phyloP scores from a whole-genome alignment of 2,113 vertebrate genomes.

The Excalfactoria chinensis region DNA sequence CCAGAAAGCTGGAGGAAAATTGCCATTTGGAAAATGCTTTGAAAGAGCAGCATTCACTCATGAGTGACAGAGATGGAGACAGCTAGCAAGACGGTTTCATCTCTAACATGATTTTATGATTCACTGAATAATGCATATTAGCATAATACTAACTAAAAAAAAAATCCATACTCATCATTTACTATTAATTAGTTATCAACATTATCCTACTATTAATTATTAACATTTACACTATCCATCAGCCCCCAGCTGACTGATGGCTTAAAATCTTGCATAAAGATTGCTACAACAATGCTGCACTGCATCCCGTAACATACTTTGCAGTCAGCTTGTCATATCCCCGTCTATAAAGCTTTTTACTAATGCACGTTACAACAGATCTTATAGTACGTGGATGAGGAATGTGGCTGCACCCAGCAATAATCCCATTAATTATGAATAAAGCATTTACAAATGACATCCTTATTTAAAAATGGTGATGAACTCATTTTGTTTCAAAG shows the following conservation, averaged over 20 bases:
- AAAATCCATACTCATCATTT: constrained; percentile 59
- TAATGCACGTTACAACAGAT: constrained; percentile 40
- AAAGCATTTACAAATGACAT: constrained; percentile 50
- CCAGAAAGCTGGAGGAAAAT: background rate
- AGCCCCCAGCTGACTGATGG: background rate
- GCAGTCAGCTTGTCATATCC: background rate
- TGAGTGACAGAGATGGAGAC: background rate
- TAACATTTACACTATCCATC: constrained; percentile 53
- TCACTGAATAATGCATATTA: constrained; percentile 70
- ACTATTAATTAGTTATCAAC: constrained; percentile 45
- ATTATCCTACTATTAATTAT: constrained; percentile 47
- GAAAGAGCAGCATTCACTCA: background rate
- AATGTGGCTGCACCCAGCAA: constrained; percentile 44
- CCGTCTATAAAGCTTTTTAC: constrained; percentile 51
- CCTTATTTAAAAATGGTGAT: constrained; percentile 40
- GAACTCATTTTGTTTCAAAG: constrained; percentile 48
- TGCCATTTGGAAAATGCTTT: background rate
- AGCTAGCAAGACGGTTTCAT: constrained; percentile 29
- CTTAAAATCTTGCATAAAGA: constrained; percentile 50
- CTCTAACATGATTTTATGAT: constrained; percentile 56
- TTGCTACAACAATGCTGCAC: constrained; percentile 17
- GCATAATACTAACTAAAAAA: constrained; percentile 59
- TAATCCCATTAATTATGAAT: constrained; percentile 53
- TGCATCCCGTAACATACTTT: constrained; percentile 1
- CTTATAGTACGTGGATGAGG: constrained; percentile 49